Evolutionary conservation across 1,140 invertebrate genomes (phyloP), one percentile per base, ranked within the genome.

Genomic region (Watersipora subatra): DNA sequence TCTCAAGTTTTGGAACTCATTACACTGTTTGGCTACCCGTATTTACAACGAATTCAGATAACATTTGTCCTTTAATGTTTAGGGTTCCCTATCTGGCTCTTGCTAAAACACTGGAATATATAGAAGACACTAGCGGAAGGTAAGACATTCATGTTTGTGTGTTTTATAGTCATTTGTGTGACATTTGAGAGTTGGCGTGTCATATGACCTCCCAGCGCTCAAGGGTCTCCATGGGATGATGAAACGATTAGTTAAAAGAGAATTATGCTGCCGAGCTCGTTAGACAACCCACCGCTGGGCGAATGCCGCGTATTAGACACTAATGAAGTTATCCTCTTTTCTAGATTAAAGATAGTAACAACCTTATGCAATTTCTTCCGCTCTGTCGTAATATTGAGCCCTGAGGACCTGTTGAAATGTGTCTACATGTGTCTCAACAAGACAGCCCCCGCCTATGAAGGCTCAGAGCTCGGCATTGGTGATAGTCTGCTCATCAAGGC

Each of bases 361-460:
- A 93, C 93, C 67, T 75, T 99, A 22, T 86, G 88, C 59, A 98
- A 98, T 79, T 98, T 91, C 77, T 90, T 97, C 34, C 85, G 93
- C 25, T 97, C 94, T 0, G 91, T 96, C 1, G 89, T 96, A 58
- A 83, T 88, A 7, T 79, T 97, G 2, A 90, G 86, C 28, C 92
- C 93, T 0, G 84, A 89, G 58, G 95, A 99, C 80, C 80, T 99
- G 17, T 68, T 96, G 56, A 85, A 88, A 0, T 92, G 90, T 75
- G 85, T 99, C 19, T 98, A 99, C 78, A 79, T 99, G 29, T 97
- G 92, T 77, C 83, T 99, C 0, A 99, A 99, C 82, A 89, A 93
- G 78, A 78, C 98, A 56, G 93, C 90, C 1, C 95, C 96, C 0
- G 90, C 92, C 1, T 97, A 97, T 80, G 89, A 94, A 82, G 82